phyloP scores from a whole-genome alignment of 2,888 invertebrate species.

The Drosophila koepferae region DNA sequence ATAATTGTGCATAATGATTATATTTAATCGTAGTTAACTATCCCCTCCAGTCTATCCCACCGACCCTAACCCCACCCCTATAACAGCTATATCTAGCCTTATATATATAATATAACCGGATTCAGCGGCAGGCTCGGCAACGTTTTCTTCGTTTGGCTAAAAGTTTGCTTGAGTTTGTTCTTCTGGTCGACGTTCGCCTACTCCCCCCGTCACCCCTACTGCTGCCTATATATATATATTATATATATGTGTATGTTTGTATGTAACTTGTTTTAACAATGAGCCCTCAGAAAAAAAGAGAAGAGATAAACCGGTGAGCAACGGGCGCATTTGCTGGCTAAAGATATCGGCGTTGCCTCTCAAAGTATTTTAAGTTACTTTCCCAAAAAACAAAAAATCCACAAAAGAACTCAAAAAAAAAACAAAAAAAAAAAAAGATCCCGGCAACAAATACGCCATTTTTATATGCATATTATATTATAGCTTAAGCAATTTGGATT shows the following conservation, averaged over 20 bases:
- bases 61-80: background rate
- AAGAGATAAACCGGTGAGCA: conserved; percentile 60
- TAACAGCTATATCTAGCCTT: background rate
- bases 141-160: conserved; percentile 8
- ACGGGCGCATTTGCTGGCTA: conserved; percentile 82
- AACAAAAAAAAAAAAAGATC: background rate
- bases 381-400: conserved; percentile 3
- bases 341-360: conserved; percentile 79
- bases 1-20: conserved; percentile 31
- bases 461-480: conserved; percentile 38
- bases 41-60: conserved; percentile 1
- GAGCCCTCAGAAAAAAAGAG: conserved; percentile 45
- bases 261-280: conserved; percentile 29
- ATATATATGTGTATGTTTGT: conserved; percentile 38
- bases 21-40: conserved; percentile 7
- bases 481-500: conserved; percentile 40
- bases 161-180: conserved; percentile 20
- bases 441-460: conserved; percentile 22
- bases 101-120: background rate
- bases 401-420: background rate
- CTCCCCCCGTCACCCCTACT: conserved; percentile 9
- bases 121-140: conserved; percentile 17
- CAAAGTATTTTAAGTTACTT: conserved; percentile 48
- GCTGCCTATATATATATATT: conserved; percentile 29
- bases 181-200: conserved; percentile 3